Evolutionary conservation across 1,140 invertebrate genomes (phyloP).

Genomic region (Drosophila sucinea): DNA sequence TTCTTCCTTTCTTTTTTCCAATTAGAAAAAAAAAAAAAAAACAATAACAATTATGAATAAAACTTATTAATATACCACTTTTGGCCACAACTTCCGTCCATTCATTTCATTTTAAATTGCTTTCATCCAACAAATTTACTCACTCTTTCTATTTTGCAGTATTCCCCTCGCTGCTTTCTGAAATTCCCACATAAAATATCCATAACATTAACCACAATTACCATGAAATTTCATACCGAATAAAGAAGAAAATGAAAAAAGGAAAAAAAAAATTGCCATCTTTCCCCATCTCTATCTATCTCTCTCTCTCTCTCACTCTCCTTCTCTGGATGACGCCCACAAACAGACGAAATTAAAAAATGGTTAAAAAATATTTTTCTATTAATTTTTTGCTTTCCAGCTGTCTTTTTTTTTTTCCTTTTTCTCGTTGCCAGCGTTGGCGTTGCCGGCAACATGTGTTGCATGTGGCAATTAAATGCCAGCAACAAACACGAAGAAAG

Average conservation of each 20-base stretch:
- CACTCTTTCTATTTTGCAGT: not conserved
- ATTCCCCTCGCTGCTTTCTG: conserved; percentile 1
- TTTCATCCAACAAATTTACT: conserved; percentile 23
- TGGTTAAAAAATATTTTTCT: conserved; percentile 70
- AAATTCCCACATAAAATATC: conserved; percentile 74
- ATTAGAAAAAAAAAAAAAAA: not conserved
- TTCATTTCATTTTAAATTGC: conserved; percentile 21
- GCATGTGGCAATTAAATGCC: conserved; percentile 69
- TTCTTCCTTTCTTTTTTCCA: no score
- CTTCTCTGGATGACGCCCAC: conserved; percentile 47
- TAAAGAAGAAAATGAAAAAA: conserved; percentile 22
- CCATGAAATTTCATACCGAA: conserved; percentile 60
- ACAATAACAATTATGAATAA: not conserved
- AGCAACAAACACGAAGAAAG: conserved; percentile 48
- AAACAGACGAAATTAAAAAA: conserved; percentile 69
- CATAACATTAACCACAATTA: conserved; percentile 76
- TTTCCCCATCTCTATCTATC: conserved; percentile 20
- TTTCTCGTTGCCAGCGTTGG: conserved; percentile 21
- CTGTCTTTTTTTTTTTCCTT: conserved; percentile 50
- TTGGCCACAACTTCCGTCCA: not conserved
- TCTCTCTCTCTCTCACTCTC: conserved; percentile 25
- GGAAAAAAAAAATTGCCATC: conserved; percentile 33
- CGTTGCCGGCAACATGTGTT: conserved; percentile 48
- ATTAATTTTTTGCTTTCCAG: conserved; percentile 64
- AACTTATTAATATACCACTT: conserved; percentile 18